Evolutionary conservation across 2,888 invertebrate species (phyloP).

Genomic region (Pinctada fucata): DNA sequence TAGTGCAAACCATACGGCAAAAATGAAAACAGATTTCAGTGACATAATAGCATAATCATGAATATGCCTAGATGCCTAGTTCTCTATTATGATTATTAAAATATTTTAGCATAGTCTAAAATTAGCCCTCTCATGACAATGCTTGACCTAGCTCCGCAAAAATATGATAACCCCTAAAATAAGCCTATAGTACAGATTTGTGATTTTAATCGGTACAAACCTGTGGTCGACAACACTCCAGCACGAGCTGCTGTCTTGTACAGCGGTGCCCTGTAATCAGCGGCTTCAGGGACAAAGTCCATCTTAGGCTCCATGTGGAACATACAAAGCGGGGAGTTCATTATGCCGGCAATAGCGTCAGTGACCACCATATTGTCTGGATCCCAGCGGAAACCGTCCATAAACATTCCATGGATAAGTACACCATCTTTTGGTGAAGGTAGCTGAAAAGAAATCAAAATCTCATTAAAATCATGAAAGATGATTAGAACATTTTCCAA

Average conservation of each 20-base stretch:
- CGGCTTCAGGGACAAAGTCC: conserved; percentile 78
- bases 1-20: too few species aligned
- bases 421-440: conserved; percentile 74
- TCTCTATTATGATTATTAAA: too few species aligned
- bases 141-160: too few species aligned
- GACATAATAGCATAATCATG: too few species aligned
- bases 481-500: neutral
- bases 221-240: conserved; percentile 78
- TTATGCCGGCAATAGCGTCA: conserved; percentile 82
- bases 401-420: conserved; percentile 77
- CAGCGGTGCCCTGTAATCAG: conserved; percentile 74
- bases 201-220: conserved; percentile 53
- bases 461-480: neutral
- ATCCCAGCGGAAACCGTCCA: conserved; percentile 77
- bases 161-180: too few species aligned
- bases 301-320: conserved; percentile 82
- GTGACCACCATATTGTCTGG: conserved; percentile 65
- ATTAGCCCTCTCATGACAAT: too few species aligned
- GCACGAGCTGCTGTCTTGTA: conserved; percentile 77
- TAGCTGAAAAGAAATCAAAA: conserved; percentile 51
- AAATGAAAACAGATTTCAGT: too few species aligned
- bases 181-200: too few species aligned
- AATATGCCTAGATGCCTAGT: too few species aligned
- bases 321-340: conserved; percentile 86
- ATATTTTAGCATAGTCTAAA: too few species aligned